A percentile compares a stretch with the other conserved stretches of the same genome.
These are phyloP conservation scores for Amblyjoppa proteus DNA, from an alignment of 2,888 invertebrate genomes.

Conservation along the genomic window DNA sequence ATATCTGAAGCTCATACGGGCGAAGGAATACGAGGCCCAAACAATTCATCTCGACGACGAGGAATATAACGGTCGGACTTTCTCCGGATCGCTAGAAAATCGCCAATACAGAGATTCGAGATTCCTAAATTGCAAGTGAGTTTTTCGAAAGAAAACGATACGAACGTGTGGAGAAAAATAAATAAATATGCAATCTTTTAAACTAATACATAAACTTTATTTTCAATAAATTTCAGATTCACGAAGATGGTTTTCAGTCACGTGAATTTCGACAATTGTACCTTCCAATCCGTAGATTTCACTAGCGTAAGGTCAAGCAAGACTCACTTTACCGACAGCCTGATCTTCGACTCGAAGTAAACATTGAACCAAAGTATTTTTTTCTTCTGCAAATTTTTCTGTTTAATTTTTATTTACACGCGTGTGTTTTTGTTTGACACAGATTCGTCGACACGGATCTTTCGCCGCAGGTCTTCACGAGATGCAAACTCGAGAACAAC, in stretches of 20 bases:
- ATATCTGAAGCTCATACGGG: conserved; percentile 84
- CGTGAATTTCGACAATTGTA: conserved; percentile 90
- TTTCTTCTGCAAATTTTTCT: neutral
- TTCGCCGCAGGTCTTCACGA: conserved; percentile 87
- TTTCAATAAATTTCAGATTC: conserved; percentile 84
- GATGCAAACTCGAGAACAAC: conserved; percentile 87
- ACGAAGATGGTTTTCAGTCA: conserved; percentile 90
- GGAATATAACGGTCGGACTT: conserved; percentile 84
- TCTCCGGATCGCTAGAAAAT: conserved; percentile 89
- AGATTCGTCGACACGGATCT: conserved; percentile 91
- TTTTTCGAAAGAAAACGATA: conserved; percentile 2
- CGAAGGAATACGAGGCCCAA: conserved; percentile 83
- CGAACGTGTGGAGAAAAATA: neutral
- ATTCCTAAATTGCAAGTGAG: conserved; percentile 88
- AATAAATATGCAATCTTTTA: neutral
- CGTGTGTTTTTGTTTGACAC: conserved; percentile 45
- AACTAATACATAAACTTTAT: neutral
- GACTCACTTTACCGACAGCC: conserved; percentile 88
- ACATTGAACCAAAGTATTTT: conserved; percentile 60
- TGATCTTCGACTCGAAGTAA: conserved; percentile 89
- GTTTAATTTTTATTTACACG: neutral
- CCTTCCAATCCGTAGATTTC: conserved; percentile 90
- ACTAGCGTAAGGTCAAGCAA: conserved; percentile 90
- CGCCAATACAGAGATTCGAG: conserved; percentile 87
- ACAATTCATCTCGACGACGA: conserved; percentile 79